A percentile compares a stretch with the other conserved stretches of the same genome.
Evolutionary conservation across 2,113 vertebrate species (phyloP).

Genomic region (Oncorhynchus keta): DNA sequence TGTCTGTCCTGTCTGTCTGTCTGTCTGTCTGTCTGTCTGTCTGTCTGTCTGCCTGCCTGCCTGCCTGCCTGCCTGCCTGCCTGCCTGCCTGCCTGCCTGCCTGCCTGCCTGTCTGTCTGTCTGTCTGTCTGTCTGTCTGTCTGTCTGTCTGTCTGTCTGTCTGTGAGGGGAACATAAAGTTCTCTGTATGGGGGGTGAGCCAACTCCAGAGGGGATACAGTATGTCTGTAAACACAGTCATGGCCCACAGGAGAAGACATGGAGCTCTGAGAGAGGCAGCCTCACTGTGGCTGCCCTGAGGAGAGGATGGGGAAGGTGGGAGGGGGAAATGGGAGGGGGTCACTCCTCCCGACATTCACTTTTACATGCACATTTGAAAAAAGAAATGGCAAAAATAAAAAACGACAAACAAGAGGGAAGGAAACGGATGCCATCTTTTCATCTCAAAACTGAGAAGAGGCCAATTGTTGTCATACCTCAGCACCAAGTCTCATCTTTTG

Average conservation of each 20-base stretch:
- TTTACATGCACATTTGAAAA: slow-evolving; percentile 59
- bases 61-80: neutral
- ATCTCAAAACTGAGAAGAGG: slow-evolving; percentile 74
- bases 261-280: slow-evolving; percentile 49
- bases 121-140: neutral
- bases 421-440: slow-evolving; percentile 67
- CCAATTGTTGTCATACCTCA: slow-evolving; percentile 70
- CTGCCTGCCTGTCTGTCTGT: neutral
- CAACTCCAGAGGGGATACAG: slow-evolving; percentile 10
- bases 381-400: slow-evolving; percentile 44
- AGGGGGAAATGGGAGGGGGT: slow-evolving; percentile 40
- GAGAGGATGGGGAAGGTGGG: neutral
- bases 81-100: neutral
- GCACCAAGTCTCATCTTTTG: slow-evolving; percentile 56
- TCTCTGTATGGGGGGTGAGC: neutral
- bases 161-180: neutral
- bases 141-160: neutral
- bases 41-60: neutral
- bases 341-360: slow-evolving; percentile 60
- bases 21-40: neutral
- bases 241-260: slow-evolving; percentile 47
- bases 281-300: neutral
- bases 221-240: slow-evolving; percentile 36
- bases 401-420: slow-evolving; percentile 46
- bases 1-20: neutral